These are phyloP conservation scores for Gonioctena quinquepunctata DNA, from an alignment of 1,140 invertebrate genomes.

Conservation along the genomic window DNA sequence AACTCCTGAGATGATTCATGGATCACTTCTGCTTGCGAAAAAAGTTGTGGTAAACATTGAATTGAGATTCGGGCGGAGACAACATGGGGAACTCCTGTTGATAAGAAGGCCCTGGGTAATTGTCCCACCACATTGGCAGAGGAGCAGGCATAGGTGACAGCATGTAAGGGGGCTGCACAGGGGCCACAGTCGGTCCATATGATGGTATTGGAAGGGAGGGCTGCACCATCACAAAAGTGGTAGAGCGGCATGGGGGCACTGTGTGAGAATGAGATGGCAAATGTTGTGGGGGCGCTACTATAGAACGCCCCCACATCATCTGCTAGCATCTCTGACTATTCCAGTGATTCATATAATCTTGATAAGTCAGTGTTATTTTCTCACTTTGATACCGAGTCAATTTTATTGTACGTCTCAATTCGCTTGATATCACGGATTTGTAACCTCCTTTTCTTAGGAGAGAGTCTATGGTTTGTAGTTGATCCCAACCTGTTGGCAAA, in stretches of 20 bases:
- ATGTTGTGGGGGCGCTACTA: conserved; percentile 37
- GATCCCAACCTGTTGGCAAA: conserved; percentile 81
- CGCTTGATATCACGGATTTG: conserved; percentile 86
- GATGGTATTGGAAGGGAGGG: conserved; percentile 40
- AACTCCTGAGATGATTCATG: conserved; percentile 31
- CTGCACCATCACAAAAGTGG: conserved; percentile 49
- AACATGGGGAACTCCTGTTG: conserved; percentile 39
- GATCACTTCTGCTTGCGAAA: conserved; percentile 51
- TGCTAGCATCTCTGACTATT: conserved; percentile 65
- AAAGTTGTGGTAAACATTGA: conserved; percentile 31
- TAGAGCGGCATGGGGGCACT: conserved; percentile 31
- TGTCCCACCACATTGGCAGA: conserved; percentile 43
- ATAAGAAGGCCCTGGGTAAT: conserved; percentile 43
- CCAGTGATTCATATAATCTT: conserved; percentile 76
- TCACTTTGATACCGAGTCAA: conserved; percentile 94
- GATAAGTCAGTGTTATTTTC: conserved; percentile 81
- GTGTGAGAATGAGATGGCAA: conserved; percentile 32
- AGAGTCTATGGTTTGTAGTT: conserved; percentile 97
- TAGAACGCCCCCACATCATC: conserved; percentile 53
- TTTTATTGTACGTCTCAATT: conserved; percentile 86
- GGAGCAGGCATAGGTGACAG: conserved; percentile 35
- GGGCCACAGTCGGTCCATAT: conserved; percentile 19
- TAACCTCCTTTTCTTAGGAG: conserved; percentile 95
- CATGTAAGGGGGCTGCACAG: conserved; percentile 32
- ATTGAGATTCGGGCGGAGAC: conserved; percentile 29